These are phyloP conservation scores for Acromyrmex charruanus DNA, from an alignment of 1,140 invertebrate species.

Conservation along the genomic window DNA sequence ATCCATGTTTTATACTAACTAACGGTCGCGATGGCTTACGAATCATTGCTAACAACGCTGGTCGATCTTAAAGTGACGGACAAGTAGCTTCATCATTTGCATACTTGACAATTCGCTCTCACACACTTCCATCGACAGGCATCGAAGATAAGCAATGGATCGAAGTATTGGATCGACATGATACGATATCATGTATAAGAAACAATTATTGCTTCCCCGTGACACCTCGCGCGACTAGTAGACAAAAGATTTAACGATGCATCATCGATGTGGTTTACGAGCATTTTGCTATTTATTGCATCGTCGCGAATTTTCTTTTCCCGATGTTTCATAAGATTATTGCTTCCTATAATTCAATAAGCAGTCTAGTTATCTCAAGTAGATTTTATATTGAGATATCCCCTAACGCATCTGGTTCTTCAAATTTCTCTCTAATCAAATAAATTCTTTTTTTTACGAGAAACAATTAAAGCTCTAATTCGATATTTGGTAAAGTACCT, in stretches of 20 bases:
- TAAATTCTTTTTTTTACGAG: background rate
- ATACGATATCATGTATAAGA: background rate
- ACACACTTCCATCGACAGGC: constrained; percentile 63
- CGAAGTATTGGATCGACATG: background rate
- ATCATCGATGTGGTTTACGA: constrained; percentile 18
- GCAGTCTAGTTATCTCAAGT: background rate
- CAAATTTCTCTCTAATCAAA: background rate
- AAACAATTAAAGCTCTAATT: too few species aligned
- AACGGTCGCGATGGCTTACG: constrained; percentile 39
- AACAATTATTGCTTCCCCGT: constrained; percentile 54
- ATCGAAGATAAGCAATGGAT: background rate
- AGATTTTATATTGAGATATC: background rate
- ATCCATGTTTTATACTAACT: constrained; percentile 79
- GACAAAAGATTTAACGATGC: constrained; percentile 29
- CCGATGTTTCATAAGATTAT: background rate
- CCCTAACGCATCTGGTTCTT: too few species aligned
- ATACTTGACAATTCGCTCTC: constrained; percentile 75
- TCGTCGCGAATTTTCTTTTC: background rate
- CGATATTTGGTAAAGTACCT: background rate
- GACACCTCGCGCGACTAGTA: background rate
- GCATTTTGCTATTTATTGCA: constrained; percentile 20
- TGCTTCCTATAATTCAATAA: background rate
- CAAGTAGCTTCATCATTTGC: constrained; percentile 76
- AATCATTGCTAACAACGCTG: constrained; percentile 21
- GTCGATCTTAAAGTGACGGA: constrained; percentile 66